Percentiles rank a stretch among this genome's conserved stretches.
These are phyloP conservation scores for Amblyopsis hoosieri DNA, from an alignment of 2,797 vertebrate species.

Conservation along the genomic window DNA sequence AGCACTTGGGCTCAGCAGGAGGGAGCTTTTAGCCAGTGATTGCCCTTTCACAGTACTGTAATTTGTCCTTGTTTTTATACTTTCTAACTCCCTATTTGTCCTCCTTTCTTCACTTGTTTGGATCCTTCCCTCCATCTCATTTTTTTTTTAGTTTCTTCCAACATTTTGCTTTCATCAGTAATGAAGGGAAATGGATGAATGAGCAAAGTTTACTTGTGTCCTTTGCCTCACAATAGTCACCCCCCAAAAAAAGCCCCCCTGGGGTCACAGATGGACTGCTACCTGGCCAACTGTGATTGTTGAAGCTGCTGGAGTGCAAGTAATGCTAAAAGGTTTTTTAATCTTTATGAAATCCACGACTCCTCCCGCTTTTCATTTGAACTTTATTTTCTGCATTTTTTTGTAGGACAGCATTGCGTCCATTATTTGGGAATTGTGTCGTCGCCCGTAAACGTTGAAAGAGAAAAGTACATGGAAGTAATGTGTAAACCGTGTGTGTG, in stretches of 20 bases:
- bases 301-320: constrained; percentile 55
- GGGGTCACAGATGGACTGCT: constrained; percentile 41
- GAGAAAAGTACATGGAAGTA: constrained; percentile 26
- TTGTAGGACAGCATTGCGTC: constrained; percentile 42
- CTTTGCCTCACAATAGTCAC: constrained; percentile 33
- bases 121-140: not conserved
- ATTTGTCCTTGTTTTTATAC: constrained; percentile 67
- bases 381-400: constrained; percentile 19
- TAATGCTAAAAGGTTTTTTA: constrained; percentile 70
- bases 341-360: constrained; percentile 51
- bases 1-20: constrained; percentile 75
- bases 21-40: constrained; percentile 76
- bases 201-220: constrained; percentile 37
- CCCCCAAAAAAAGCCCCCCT: not conserved
- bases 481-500: constrained; percentile 20
- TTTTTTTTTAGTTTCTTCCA: constrained; percentile 7
- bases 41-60: constrained; percentile 64
- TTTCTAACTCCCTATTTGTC: constrained; percentile 6
- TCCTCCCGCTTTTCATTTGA: constrained; percentile 14
- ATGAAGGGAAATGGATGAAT: constrained; percentile 52
- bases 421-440: constrained; percentile 41
- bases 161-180: constrained; percentile 42
- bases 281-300: constrained; percentile 59
- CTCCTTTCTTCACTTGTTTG: not conserved
- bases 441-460: constrained; percentile 1